These are phyloP conservation scores for Agrilus cyanescens DNA, from an alignment of 2,888 invertebrate genomes.

Conservation along the genomic window DNA sequence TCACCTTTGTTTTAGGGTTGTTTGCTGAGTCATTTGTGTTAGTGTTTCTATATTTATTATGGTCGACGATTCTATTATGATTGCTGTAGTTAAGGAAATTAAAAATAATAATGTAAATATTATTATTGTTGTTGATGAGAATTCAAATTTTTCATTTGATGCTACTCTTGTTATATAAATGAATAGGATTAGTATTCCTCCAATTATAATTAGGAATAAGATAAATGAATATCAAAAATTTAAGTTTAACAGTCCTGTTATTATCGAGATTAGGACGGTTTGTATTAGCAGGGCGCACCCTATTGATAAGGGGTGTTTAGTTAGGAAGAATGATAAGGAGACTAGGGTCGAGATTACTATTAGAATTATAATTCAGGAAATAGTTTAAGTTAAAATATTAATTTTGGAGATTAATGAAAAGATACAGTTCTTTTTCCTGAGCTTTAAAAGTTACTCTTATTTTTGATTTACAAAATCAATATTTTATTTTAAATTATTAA, in stretches of 20 bases:
- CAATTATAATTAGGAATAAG: constrained; percentile 49
- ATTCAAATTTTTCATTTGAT: constrained; percentile 46
- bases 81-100: constrained; percentile 27
- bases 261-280: constrained; percentile 39
- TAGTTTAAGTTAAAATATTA: constrained; percentile 56
- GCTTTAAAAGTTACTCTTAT: constrained; percentile 46
- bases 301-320: constrained; percentile 42
- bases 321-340: constrained; percentile 33
- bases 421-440: constrained; percentile 44
- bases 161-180: constrained; percentile 51
- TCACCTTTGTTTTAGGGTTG: constrained; percentile 6
- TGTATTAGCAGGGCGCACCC: constrained; percentile 42
- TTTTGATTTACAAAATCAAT: constrained; percentile 58
- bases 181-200: constrained; percentile 53
- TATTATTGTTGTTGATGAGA: constrained; percentile 27
- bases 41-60: constrained; percentile 27
- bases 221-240: constrained; percentile 50
- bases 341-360: constrained; percentile 28
- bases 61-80: constrained; percentile 25
- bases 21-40: constrained; percentile 10
- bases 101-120: constrained; percentile 21
- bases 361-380: constrained; percentile 37
- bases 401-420: constrained; percentile 58
- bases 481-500: constrained; percentile 55
- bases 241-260: constrained; percentile 38